Evolutionary conservation across 2,113 vertebrate species (phyloP).

Genomic region (Nibea coibor): DNA sequence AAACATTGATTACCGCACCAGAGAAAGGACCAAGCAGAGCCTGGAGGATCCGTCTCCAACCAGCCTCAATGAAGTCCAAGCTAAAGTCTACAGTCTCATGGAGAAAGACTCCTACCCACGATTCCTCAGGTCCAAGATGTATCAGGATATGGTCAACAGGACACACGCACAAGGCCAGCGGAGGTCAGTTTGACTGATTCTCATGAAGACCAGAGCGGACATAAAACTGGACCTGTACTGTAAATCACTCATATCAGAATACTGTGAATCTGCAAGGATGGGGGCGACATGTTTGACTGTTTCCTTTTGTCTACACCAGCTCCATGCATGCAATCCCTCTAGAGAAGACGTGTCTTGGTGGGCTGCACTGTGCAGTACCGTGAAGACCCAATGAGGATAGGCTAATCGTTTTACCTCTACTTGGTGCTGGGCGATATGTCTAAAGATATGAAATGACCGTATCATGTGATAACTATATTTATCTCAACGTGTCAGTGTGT

Average conservation of each 20-base stretch:
- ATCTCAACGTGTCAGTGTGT: neutral
- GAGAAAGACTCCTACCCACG: constrained; percentile 98
- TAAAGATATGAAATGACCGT: neutral
- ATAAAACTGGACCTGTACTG: constrained; percentile 45
- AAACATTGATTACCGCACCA: constrained; percentile 95
- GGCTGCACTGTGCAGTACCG: constrained; percentile 26
- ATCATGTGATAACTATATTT: constrained; percentile 2
- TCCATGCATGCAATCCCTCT: constrained; percentile 67
- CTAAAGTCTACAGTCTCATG: constrained; percentile 96
- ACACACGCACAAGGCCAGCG: constrained; percentile 86
- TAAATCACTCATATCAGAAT: constrained; percentile 57
- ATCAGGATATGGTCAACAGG: constrained; percentile 94
- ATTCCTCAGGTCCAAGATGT: constrained; percentile 97
- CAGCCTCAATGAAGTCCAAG: constrained; percentile 93
- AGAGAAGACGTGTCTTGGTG: constrained; percentile 19
- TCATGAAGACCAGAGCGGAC: constrained; percentile 11
- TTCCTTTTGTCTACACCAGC: constrained; percentile 55
- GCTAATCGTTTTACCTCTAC: constrained; percentile 31
- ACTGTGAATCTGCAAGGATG: constrained; percentile 71
- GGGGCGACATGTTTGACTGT: constrained; percentile 49
- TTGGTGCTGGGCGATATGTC: constrained; percentile 26
- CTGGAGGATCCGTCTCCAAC: constrained; percentile 90
- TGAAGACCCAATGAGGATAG: constrained; percentile 17
- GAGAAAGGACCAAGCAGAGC: constrained; percentile 92
- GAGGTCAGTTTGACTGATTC: constrained; percentile 87